Conservation (phyloP, 2,113 vertebrate species). For the Bubo blakistoni region DNA sequence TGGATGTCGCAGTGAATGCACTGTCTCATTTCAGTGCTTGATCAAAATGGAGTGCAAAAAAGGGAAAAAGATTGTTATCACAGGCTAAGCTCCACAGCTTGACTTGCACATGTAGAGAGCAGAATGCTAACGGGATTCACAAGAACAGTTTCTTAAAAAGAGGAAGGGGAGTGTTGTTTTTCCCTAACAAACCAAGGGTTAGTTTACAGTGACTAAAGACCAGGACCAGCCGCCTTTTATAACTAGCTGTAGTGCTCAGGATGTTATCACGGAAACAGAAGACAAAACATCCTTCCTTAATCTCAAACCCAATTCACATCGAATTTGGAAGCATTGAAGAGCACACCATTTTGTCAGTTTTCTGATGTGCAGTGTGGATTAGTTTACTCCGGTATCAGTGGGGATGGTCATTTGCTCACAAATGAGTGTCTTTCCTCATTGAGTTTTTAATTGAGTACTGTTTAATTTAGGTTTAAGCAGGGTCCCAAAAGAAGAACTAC, state of each 20-base stretch:
- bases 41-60: neutral
- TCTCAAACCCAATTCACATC: neutral
- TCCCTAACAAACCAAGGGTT: neutral
- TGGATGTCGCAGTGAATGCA: neutral
- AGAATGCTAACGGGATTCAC: neutral
- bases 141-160: slow-evolving; percentile 22
- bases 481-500: neutral
- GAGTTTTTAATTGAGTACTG: neutral
- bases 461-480: neutral
- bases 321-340: neutral
- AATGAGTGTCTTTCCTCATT: neutral
- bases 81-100: neutral
- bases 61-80: neutral
- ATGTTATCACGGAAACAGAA: slow-evolving; percentile 66
- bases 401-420: neutral
- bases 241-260: slow-evolving; percentile 27
- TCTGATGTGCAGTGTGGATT: neutral
- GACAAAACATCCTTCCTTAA: slow-evolving; percentile 69
- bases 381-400: neutral
- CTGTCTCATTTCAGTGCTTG: neutral
- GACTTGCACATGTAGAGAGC: neutral
- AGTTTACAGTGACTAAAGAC: slow-evolving; percentile 16
- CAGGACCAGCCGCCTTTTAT: neutral
- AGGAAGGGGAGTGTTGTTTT: slow-evolving; percentile 42
- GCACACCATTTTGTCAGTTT: neutral